Conservation (phyloP, 2,113 vertebrate species). For the Stercorarius parasiticus region DNA sequence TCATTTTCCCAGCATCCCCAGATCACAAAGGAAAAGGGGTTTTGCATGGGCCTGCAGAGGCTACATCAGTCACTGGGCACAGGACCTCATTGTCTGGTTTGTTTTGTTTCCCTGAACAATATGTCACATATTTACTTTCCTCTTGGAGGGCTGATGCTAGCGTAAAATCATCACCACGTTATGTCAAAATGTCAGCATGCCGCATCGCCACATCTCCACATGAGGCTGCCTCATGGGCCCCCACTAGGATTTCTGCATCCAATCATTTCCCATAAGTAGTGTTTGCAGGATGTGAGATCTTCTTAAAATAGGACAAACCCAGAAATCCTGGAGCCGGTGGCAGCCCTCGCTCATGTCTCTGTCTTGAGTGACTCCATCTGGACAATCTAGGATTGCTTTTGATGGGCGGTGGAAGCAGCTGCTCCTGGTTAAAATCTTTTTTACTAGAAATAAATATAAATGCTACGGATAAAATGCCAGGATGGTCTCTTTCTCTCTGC, state of each 20-base stretch:
- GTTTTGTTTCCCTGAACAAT: constrained; percentile 63
- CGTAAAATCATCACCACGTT: constrained; percentile 41
- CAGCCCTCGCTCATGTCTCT: constrained; percentile 42
- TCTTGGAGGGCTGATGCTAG: constrained; percentile 38
- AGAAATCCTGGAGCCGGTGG: constrained; percentile 59
- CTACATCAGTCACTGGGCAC: constrained; percentile 45
- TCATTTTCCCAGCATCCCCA: constrained; percentile 45
- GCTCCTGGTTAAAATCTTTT: constrained; percentile 42
- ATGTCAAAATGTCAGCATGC: constrained; percentile 56
- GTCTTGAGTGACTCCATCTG: constrained; percentile 71
- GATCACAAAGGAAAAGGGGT: constrained; percentile 47
- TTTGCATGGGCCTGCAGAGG: constrained; percentile 23
- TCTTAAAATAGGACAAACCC: constrained; percentile 67
- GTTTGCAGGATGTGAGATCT: constrained; percentile 33
- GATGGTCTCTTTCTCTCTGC: not conserved
- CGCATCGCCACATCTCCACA: not conserved
- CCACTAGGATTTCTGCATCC: constrained; percentile 39
- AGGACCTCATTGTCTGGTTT: constrained; percentile 59
- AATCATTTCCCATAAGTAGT: constrained; percentile 41
- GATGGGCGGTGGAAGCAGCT: constrained; percentile 37
- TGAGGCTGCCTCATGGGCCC: constrained; percentile 32
- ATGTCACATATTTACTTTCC: constrained; percentile 64
- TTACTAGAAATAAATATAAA: constrained; percentile 29
- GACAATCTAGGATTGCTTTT: constrained; percentile 45
- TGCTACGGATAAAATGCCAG: not conserved